Conservation (phyloP, 2,113 vertebrate genomes). For the Pristiophorus japonicus region DNA sequence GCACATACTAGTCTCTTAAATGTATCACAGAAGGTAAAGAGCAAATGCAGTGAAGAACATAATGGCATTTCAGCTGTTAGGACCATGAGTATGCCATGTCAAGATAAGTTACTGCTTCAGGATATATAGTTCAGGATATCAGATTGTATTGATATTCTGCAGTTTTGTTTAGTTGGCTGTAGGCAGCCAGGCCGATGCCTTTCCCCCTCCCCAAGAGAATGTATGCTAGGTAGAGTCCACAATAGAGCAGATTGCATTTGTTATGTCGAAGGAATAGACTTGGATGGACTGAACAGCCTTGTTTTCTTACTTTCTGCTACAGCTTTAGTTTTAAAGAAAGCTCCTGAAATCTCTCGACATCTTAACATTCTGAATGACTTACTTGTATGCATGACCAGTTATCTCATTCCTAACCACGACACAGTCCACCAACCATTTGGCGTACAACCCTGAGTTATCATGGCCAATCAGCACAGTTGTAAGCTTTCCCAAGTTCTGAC, state of each 20-base stretch:
- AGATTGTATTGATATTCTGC: neutral
- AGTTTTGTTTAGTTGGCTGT: neutral
- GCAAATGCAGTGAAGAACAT: neutral
- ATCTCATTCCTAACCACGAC: constrained; percentile 94
- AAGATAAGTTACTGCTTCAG: neutral
- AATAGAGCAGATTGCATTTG: neutral
- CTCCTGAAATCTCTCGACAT: neutral
- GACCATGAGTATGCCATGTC: neutral
- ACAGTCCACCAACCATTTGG: constrained; percentile 94
- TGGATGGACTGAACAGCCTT: neutral
- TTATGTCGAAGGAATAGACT: neutral
- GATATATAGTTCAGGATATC: neutral
- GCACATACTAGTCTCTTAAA: neutral
- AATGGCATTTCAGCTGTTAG: neutral
- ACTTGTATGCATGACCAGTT: constrained; percentile 97
- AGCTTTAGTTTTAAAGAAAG: neutral
- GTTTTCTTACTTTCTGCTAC: neutral
- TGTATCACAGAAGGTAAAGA: neutral
- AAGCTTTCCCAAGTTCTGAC: constrained; percentile 94
- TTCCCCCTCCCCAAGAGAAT: neutral
- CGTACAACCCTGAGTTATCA: constrained; percentile 92
- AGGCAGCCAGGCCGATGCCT: neutral
- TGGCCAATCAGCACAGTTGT: constrained; percentile 97
- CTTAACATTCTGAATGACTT: constrained; percentile 47
- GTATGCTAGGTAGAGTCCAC: neutral